phyloP scores from a whole-genome alignment of 2,113 vertebrate species.

The Rhizomys pruinosus region DNA sequence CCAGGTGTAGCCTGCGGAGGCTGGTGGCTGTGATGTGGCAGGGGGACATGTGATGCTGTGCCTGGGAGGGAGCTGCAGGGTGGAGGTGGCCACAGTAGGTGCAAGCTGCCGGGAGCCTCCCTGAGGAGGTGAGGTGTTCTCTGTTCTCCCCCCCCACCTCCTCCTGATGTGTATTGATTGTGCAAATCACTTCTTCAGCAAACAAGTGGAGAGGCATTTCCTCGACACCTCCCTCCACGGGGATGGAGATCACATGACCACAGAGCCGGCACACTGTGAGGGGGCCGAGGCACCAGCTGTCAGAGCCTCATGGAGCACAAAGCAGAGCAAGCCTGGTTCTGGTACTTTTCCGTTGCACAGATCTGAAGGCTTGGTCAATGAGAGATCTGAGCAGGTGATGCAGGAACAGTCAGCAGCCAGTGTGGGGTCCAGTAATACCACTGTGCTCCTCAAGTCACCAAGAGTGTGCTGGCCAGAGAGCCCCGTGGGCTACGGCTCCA shows the following conservation, averaged over 20 bases:
- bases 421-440: accelerated
- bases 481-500: accelerated
- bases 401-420: accelerated
- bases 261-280: not conserved
- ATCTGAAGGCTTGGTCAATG: not conserved
- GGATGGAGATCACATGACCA: accelerated
- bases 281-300: not conserved
- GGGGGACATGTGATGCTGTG: not conserved
- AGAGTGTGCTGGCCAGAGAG: no score
- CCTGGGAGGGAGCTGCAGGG: accelerated
- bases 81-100: accelerated
- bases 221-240: not conserved
- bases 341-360: accelerated
- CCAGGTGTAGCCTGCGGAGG: not conserved
- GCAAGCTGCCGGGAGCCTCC: accelerated
- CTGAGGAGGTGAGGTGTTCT: accelerated
- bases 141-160: not conserved
- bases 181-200: not conserved
- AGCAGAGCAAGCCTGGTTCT: not conserved
- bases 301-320: accelerated
- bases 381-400: not conserved
- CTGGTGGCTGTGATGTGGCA: accelerated
- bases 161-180: not conserved
- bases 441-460: not conserved
- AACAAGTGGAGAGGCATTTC: not conserved